Conservation (phyloP, 2,888 invertebrate species). For the Dexiosoma caninum region DNA sequence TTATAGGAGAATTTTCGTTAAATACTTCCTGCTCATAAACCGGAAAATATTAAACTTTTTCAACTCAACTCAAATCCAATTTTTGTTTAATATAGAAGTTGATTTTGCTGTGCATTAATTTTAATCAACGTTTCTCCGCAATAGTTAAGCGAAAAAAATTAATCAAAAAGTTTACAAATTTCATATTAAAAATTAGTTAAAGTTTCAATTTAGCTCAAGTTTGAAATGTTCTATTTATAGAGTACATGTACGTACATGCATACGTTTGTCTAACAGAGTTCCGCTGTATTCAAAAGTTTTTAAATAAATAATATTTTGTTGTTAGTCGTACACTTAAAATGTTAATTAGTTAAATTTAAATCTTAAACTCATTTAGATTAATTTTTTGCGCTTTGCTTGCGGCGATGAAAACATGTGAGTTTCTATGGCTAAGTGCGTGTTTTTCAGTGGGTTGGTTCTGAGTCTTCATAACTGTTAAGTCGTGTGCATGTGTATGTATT, state of each 20-base stretch:
- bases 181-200: not conserved
- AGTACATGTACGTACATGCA: not conserved
- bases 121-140: not conserved
- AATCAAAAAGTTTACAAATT: not conserved
- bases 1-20: too few relatives aligned
- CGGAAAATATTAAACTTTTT: too few relatives aligned
- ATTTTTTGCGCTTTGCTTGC: not conserved
- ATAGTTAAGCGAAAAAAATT: not conserved
- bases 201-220: not conserved
- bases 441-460: not conserved
- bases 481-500: not conserved
- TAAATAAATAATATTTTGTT: not conserved
- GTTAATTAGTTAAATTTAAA: constrained; percentile 7
- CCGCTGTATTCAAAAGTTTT: not conserved
- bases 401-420: constrained; percentile 24
- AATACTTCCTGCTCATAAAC: too few relatives aligned
- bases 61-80: too few relatives aligned
- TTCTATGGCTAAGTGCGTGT: not conserved
- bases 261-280: not conserved
- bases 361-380: not conserved
- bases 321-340: not conserved
- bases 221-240: not conserved
- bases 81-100: too few relatives aligned
- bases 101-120: not conserved
- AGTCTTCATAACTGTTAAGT: not conserved